Evolutionary conservation across 2,888 invertebrate genomes (phyloP).

Genomic region (Eupithecia vulgata): DNA sequence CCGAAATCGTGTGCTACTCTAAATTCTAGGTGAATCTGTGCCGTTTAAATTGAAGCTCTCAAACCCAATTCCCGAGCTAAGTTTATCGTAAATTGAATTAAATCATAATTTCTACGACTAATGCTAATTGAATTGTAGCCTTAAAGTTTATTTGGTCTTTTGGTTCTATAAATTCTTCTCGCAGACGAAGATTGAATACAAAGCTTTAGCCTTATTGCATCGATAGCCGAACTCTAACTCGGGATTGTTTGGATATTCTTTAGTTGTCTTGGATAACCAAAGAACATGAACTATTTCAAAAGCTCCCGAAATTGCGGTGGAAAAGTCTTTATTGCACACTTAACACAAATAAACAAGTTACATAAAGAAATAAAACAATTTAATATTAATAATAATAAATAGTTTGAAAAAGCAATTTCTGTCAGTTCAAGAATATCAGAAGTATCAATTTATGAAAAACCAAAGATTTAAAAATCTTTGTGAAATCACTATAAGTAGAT

Average conservation of each 20-base stretch:
- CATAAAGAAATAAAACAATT: not conserved
- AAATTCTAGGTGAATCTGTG: slow-evolving; percentile 38
- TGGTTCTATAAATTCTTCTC: not conserved
- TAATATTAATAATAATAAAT: too few species aligned
- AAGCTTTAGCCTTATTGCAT: not conserved
- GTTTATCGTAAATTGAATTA: not conserved
- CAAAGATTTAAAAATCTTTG: too few species aligned
- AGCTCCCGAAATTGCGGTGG: not conserved
- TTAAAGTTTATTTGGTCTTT: not conserved
- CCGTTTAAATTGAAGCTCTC: slow-evolving; percentile 17
- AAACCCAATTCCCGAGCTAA: not conserved
- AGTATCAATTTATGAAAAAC: not conserved
- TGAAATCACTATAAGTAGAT: too few species aligned
- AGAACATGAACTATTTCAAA: not conserved
- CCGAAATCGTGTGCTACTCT: slow-evolving; percentile 49
- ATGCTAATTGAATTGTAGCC: slow-evolving; percentile 6
- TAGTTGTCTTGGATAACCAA: not conserved
- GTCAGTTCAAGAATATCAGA: too few species aligned
- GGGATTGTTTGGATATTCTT: not conserved
- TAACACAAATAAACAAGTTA: not conserved
- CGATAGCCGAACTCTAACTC: not conserved
- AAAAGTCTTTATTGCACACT: not conserved
- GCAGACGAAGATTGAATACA: not conserved
- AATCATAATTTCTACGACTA: not conserved
- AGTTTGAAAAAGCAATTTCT: not conserved